Evolutionary conservation across 2,888 invertebrate genomes (phyloP).

Genomic region (Brachynemurus nebulosus): DNA sequence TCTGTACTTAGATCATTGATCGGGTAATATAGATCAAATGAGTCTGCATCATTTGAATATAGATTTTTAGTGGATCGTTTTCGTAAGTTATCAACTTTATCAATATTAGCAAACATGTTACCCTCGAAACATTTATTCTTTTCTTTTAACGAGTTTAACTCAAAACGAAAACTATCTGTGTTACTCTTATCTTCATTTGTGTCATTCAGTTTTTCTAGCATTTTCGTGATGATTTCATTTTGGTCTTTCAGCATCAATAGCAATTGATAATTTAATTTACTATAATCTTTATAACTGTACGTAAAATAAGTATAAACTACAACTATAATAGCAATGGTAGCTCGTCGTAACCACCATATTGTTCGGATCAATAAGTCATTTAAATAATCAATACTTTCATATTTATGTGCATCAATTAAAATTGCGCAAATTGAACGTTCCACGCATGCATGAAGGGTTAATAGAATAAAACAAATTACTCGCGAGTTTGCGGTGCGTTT

Average conservation of each 20-base stretch:
- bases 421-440: conserved; percentile 32
- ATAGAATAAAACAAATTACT: conserved; percentile 37
- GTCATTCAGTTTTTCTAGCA: conserved; percentile 12
- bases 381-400: conserved; percentile 20
- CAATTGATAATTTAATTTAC: conserved; percentile 30
- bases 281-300: conserved; percentile 31
- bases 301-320: conserved; percentile 26
- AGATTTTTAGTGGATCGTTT: background rate
- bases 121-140: background rate
- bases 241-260: conserved; percentile 32
- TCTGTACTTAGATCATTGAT: no score
- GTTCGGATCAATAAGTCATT: conserved; percentile 30
- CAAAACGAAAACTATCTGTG: background rate
- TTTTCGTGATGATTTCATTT: conserved; percentile 20
- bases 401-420: conserved; percentile 15
- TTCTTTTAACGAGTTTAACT: background rate
- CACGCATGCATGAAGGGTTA: conserved; percentile 34
- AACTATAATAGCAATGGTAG: conserved; percentile 26
- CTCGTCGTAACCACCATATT: conserved; percentile 34
- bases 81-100: background rate
- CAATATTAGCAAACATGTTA: background rate
- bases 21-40: no score
- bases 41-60: background rate
- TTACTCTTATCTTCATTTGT: background rate
- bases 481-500: conserved; percentile 39